Conservation (phyloP, 2,797 vertebrate genomes). For the Sebastes umbrosus region DNA sequence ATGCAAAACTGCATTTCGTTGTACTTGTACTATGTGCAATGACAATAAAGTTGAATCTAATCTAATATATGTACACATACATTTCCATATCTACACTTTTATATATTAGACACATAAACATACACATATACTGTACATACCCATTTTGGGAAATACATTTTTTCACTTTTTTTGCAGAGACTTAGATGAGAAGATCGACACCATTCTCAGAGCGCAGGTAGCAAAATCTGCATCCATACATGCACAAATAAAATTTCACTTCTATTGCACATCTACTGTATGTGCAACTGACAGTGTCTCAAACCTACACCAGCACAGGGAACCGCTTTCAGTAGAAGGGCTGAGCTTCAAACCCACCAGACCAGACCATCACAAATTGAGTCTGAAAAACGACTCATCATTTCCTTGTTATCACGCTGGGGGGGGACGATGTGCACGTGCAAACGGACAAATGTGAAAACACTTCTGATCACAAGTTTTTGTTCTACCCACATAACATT, state of each 20-base stretch:
- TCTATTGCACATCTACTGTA: not conserved
- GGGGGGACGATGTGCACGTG: not conserved
- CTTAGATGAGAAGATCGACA: not conserved
- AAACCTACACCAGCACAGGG: not conserved
- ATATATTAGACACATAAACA: no score
- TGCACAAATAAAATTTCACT: not conserved
- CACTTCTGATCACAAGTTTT: not conserved
- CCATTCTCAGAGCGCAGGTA: not conserved
- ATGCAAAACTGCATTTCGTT: no score
- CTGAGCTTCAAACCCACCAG: slow-evolving; percentile 11
- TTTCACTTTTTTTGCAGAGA: not conserved
- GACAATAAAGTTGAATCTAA: no score
- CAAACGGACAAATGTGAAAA: slow-evolving; percentile 12
- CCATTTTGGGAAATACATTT: not conserved
- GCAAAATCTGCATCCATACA: no score
- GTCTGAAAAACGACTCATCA: slow-evolving; percentile 18
- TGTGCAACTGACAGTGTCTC: not conserved
- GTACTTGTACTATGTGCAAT: no score
- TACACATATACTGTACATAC: no score
- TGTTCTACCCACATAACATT: slow-evolving; percentile 7
- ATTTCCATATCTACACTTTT: no score
- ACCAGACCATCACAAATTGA: slow-evolving; percentile 34
- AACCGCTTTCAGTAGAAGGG: not conserved
- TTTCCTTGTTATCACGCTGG: slow-evolving; percentile 7
- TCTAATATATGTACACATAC: no score